Evolutionary conservation across 2,888 invertebrate species (phyloP), one percentile per base, ranked within the genome.

Genomic region (Stenodema calcarata): DNA sequence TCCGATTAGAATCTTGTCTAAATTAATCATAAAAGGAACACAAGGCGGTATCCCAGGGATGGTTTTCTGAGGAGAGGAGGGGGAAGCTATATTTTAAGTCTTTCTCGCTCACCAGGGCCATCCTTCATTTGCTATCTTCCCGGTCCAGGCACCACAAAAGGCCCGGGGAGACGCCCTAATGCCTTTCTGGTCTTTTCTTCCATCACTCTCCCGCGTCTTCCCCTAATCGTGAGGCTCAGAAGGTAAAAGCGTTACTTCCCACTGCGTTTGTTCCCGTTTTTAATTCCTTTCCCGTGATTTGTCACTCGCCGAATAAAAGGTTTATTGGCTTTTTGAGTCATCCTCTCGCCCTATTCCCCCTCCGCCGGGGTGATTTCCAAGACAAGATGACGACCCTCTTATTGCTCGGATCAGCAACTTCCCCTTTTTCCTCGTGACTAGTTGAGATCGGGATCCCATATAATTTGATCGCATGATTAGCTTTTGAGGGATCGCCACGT

Each of bases 101-200:
- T 73, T 69, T 47, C 84, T 27, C 84, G 84, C 42, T 73, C 28
- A 35, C 23, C 41, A 42, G 1, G 79, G 84, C 62, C 84, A 84
- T 84, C 84, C 84, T 84, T 84, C 84, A 84, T 84, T 84, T 84
- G 84, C 84, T 84, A 84, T 84, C 84, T 84, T 44, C 73, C 75
- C 44, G 41, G 84, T 84, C 84, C 84, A 84, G 84, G 84, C 84
- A 73, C 84, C 42, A 70, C 70, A 84, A 84, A 84, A 44, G 75
- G 42, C 47, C 41, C 79, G 4, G 54, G 11, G n/a, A 23, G 70
- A 23, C 70, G 18, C 73, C 50, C 73, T 84, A 84, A 84, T 84
- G 84, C 84, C 73, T 84, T 84, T 84, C 84, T 84, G 75, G 84
- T 75, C 84, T 42, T 78, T 44, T 44, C 78, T 27, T 78, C 78